A percentile compares a stretch with the other conserved stretches of the same genome.
These are phyloP conservation scores for Oscheius sp. DNA, from an alignment of 2,888 invertebrate genomes.

Conservation along the genomic window DNA sequence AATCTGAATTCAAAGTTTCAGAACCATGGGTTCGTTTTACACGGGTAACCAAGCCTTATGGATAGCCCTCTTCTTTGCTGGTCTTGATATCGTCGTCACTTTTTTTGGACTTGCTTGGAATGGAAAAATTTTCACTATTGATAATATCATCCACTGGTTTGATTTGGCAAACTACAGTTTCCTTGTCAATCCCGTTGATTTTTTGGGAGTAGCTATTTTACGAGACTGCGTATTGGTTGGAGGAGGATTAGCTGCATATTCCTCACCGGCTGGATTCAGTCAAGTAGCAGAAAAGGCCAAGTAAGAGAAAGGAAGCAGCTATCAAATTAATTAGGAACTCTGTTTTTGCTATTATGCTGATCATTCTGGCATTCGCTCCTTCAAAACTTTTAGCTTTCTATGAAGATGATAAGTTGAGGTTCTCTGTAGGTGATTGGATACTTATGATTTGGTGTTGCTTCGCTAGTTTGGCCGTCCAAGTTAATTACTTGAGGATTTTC, in stretches of 20 bases:
- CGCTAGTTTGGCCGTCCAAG: conserved; percentile 62
- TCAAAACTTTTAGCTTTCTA: conserved; percentile 68
- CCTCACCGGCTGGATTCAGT: conserved; percentile 61
- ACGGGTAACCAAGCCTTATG: conserved; percentile 63
- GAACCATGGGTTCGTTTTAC: conserved; percentile 48
- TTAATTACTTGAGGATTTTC: conserved; percentile 4
- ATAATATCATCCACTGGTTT: conserved; percentile 67
- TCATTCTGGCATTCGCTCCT: conserved; percentile 68
- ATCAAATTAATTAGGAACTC: conserved; percentile 39
- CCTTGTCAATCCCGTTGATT: conserved; percentile 65
- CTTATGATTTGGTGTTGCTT: conserved; percentile 69
- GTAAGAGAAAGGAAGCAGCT: conserved; percentile 1
- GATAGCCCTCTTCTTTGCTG: conserved; percentile 57
- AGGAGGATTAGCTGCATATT: conserved; percentile 66
- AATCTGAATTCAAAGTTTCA: neutral
- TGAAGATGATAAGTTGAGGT: conserved; percentile 55
- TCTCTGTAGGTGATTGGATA: conserved; percentile 69
- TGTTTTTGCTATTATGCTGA: conserved; percentile 62
- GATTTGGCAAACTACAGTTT: conserved; percentile 65
- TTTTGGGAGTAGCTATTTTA: conserved; percentile 63
- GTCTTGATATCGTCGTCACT: conserved; percentile 49
- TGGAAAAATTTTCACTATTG: conserved; percentile 47
- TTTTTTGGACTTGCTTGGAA: conserved; percentile 53
- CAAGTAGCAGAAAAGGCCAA: conserved; percentile 56
- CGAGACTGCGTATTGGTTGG: conserved; percentile 64